A percentile compares a stretch with the other conserved stretches of the same genome.
phyloP scores from a whole-genome alignment of 2,888 invertebrate genomes.

The Ichneumoninae sp. region DNA sequence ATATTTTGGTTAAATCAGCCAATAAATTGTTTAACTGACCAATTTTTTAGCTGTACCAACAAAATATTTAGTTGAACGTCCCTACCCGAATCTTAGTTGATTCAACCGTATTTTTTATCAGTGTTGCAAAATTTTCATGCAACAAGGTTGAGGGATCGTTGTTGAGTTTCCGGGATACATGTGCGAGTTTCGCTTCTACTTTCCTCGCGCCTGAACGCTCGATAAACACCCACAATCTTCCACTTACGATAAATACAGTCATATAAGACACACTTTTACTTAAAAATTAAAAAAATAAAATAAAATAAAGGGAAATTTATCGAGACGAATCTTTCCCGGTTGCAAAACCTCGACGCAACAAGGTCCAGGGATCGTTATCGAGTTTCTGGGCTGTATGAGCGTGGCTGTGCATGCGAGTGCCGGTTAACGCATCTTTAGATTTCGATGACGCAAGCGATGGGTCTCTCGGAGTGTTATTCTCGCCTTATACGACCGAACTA shows the following conservation, averaged over 20 bases:
- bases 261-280: not conserved
- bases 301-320: not conserved
- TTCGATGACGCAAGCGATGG: slow-evolving; percentile 49
- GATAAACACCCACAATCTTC: not conserved
- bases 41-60: too few species aligned
- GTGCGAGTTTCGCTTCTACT: not conserved
- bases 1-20: too few species aligned
- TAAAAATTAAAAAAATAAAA: not conserved
- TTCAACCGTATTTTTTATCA: too few species aligned
- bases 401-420: not conserved
- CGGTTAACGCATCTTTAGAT: slow-evolving; percentile 45
- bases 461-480: slow-evolving; percentile 41
- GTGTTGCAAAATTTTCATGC: slow-evolving; percentile 42
- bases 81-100: too few species aligned
- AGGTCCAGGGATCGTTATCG: slow-evolving; percentile 48
- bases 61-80: too few species aligned
- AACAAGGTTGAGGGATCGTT: slow-evolving; percentile 36
- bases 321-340: slow-evolving; percentile 17
- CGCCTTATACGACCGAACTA: slow-evolving; percentile 55
- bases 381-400: slow-evolving; percentile 13
- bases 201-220: not conserved
- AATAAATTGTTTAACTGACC: too few species aligned
- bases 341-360: slow-evolving; percentile 42
- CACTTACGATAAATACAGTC: not conserved
- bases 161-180: slow-evolving; percentile 15